Conservation (phyloP, 2,113 vertebrate genomes). For the Halcyon malimbica region DNA sequence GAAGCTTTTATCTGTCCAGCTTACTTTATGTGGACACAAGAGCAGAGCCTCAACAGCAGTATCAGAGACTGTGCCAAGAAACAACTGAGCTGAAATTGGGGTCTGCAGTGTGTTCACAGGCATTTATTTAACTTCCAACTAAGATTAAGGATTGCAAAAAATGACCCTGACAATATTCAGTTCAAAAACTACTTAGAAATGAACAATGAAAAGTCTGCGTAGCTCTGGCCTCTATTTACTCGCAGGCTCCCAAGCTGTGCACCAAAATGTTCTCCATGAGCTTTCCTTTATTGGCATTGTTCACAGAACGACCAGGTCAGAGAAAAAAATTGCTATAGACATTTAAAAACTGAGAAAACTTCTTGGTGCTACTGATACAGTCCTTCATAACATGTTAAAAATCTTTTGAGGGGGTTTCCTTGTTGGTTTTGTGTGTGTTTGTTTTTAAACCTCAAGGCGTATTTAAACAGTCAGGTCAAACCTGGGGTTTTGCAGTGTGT, state of each 20-base stretch:
- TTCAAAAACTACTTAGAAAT: background rate
- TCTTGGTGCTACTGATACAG: background rate
- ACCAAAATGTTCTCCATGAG: background rate
- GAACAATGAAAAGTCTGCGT: background rate
- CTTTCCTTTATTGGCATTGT: background rate
- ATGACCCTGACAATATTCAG: background rate
- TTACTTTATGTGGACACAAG: background rate
- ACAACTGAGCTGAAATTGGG: background rate
- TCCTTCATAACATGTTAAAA: background rate
- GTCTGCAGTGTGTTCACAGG: background rate
- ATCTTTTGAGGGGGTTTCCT: background rate
- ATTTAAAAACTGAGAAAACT: background rate
- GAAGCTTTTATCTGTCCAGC: background rate
- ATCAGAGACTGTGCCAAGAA: background rate
- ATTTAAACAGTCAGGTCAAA: background rate
- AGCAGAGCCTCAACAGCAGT: background rate
- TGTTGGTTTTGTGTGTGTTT: background rate
- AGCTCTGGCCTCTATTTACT: background rate
- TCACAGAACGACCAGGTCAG: background rate
- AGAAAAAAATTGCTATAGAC: background rate
- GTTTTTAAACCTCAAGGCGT: conserved; percentile 9
- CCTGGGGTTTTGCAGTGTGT: background rate
- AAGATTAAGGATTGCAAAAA: background rate
- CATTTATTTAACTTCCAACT: background rate
- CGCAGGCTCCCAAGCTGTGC: background rate